Evolutionary conservation across 2,797 vertebrate genomes (phyloP).

Genomic region (Amblyopsis hoosieri): DNA sequence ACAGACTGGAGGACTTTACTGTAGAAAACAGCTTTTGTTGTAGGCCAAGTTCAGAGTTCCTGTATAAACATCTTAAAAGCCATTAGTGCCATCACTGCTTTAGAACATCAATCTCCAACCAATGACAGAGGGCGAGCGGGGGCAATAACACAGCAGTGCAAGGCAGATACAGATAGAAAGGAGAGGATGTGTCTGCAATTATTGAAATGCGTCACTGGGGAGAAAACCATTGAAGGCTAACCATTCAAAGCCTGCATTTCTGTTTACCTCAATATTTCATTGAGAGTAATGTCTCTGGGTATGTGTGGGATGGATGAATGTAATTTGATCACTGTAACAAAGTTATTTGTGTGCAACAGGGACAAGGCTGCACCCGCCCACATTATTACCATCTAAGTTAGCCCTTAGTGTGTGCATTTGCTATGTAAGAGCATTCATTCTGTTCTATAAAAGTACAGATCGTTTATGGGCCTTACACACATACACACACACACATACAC

Average conservation of each 20-base stretch:
- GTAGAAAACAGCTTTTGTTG: no score
- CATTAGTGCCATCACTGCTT: background rate
- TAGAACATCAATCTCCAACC: no score
- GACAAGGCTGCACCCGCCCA: background rate
- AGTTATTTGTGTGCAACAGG: background rate
- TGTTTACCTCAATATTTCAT: background rate
- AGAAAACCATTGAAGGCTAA: slow-evolving; percentile 6
- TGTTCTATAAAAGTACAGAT: no score
- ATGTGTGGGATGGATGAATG: background rate
- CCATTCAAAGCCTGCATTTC: slow-evolving; percentile 1
- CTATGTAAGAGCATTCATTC: no score
- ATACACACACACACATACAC: no score
- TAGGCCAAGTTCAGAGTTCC: background rate
- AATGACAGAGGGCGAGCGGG: background rate
- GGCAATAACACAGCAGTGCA: no score
- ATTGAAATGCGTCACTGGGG: slow-evolving; percentile 12
- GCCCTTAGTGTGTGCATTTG: no score
- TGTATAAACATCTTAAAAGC: background rate
- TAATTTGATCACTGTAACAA: background rate
- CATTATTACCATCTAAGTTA: background rate
- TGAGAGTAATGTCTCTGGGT: background rate
- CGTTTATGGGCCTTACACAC: no score
- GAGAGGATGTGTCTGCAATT: background rate
- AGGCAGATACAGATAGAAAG: background rate
- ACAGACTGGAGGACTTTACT: background rate